phyloP scores from a whole-genome alignment of 30 jellyfish, hydroid and myxozoan genomes.

The Pseudorhiza aurosa region DNA sequence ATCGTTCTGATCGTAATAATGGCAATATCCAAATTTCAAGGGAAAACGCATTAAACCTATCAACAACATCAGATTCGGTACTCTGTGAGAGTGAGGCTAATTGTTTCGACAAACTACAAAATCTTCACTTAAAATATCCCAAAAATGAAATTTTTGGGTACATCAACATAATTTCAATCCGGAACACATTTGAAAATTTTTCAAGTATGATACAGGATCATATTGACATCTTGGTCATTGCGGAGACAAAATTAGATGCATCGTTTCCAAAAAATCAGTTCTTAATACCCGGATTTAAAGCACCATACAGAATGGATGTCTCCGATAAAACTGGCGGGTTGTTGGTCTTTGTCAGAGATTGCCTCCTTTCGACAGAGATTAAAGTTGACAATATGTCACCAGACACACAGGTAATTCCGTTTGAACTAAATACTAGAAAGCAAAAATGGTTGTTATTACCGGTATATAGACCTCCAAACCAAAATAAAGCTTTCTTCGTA shows the following conservation, averaged over 20 bases:
- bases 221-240: constrained; percentile 21
- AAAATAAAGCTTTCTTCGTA: neutral
- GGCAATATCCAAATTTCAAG: neutral
- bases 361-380: neutral
- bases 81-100: constrained; percentile 21
- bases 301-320: constrained; percentile 25
- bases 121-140: neutral
- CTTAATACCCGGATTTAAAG: constrained; percentile 16
- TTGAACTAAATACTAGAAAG: neutral
- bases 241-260: constrained; percentile 31
- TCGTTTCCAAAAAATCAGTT: constrained; percentile 29
- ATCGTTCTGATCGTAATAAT: constrained; percentile 5
- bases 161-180: constrained; percentile 20
- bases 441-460: neutral
- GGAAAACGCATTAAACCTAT: neutral
- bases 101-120: constrained; percentile 29
- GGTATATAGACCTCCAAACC: neutral
- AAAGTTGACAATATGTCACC: neutral
- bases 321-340: constrained; percentile 22
- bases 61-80: constrained; percentile 1
- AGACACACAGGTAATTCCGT: neutral
- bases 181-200: constrained; percentile 21
- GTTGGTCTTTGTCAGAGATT: constrained; percentile 21
- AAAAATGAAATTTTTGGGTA: neutral
- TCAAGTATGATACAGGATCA: constrained; percentile 14